Evolutionary conservation across 2,797 vertebrate species (phyloP).

Genomic region (Arrhamphus sclerolepis): DNA sequence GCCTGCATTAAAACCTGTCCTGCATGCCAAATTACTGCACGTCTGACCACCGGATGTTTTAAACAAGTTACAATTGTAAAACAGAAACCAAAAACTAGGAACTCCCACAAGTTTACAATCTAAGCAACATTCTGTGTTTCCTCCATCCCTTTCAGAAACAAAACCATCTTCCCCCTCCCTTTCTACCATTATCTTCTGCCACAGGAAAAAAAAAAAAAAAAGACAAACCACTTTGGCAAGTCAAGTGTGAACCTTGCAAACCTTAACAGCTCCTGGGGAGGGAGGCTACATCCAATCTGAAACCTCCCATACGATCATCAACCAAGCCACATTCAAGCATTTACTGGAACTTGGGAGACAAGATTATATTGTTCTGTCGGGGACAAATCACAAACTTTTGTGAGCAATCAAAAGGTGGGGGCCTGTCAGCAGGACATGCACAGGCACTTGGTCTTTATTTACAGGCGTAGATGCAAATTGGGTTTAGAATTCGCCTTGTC

Average conservation of each 20-base stretch:
- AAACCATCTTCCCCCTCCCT: slow-evolving; percentile 21
- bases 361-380: slow-evolving; percentile 57
- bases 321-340: slow-evolving; percentile 40
- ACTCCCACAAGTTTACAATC: slow-evolving; percentile 45
- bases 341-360: slow-evolving; percentile 32
- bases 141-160: slow-evolving; percentile 34
- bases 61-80: slow-evolving; percentile 43
- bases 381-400: slow-evolving; percentile 55
- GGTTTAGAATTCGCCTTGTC: slow-evolving; percentile 40
- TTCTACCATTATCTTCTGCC: not conserved
- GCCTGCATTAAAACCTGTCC: slow-evolving; percentile 33
- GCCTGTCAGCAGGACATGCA: slow-evolving; percentile 55
- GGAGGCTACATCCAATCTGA: slow-evolving; percentile 52
- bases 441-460: slow-evolving; percentile 56
- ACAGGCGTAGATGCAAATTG: slow-evolving; percentile 30
- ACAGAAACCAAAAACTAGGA: slow-evolving; percentile 44
- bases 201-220: slow-evolving; percentile 63
- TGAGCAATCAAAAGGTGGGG: slow-evolving; percentile 62
- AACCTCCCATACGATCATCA: slow-evolving; percentile 43
- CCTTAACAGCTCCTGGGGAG: slow-evolving; percentile 52
- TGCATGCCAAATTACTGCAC: slow-evolving; percentile 54
- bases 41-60: slow-evolving; percentile 49
- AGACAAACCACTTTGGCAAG: slow-evolving; percentile 49
- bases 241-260: slow-evolving; percentile 58
- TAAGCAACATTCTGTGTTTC: slow-evolving; percentile 45